phyloP scores from a whole-genome alignment of 2,113 vertebrate genomes.

The Oenanthe melanoleuca region DNA sequence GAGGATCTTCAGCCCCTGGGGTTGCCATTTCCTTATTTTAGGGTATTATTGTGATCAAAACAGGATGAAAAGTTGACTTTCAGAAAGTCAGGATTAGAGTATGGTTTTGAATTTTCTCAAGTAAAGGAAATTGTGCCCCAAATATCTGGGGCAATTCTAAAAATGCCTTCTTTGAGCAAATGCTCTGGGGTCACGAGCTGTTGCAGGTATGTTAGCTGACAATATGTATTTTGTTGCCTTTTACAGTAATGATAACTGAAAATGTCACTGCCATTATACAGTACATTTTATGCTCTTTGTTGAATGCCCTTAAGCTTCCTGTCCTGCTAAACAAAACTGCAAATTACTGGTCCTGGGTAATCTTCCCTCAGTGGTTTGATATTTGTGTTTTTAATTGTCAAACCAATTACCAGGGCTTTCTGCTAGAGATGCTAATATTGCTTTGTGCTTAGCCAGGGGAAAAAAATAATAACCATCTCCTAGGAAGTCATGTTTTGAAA shows the following conservation, averaged over 20 bases:
- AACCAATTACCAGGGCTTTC: constrained; percentile 58
- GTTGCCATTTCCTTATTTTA: not conserved
- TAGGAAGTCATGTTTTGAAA: not conserved
- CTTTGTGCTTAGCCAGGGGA: constrained; percentile 9
- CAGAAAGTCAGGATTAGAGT: not conserved
- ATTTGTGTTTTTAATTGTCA: constrained; percentile 80
- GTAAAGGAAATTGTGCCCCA: not conserved
- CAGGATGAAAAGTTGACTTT: not conserved
- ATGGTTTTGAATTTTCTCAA: not conserved
- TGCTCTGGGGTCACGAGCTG: not conserved
- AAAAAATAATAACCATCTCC: constrained; percentile 8
- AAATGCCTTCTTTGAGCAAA: not conserved
- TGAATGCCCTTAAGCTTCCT: constrained; percentile 67
- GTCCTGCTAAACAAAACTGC: constrained; percentile 65
- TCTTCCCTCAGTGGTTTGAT: constrained; percentile 59
- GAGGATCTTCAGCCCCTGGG: not conserved
- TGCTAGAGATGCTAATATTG: constrained; percentile 39
- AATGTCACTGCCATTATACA: constrained; percentile 71
- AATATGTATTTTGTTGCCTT: constrained; percentile 67
- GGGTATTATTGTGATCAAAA: not conserved
- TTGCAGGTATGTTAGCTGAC: constrained; percentile 29
- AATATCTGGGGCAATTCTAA: not conserved
- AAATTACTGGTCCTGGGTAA: constrained; percentile 65
- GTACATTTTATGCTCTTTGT: constrained; percentile 49
- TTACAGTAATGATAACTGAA: constrained; percentile 69